Evolutionary conservation across 2,888 invertebrate genomes (phyloP).

Genomic region (Nebria salina): DNA sequence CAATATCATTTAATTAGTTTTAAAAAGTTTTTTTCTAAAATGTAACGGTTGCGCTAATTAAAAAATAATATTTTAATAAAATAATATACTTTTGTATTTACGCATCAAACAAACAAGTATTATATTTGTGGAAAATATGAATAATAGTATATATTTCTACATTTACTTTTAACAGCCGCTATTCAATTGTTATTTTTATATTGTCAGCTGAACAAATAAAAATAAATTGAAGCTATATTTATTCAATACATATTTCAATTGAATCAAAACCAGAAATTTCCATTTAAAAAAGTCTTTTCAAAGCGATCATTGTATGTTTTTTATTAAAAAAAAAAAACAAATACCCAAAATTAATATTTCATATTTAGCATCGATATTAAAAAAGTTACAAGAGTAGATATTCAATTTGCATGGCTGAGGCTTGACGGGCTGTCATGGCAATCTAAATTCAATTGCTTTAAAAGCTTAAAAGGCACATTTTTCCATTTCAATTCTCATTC

Average conservation of each 20-base stretch:
- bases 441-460: slow-evolving; percentile 21
- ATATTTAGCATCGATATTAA: slow-evolving; percentile 8
- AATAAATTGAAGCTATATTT: background rate
- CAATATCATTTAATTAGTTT: too few relatives aligned
- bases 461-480: slow-evolving; percentile 18
- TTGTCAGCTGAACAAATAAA: background rate
- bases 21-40: too few relatives aligned
- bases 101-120: too few relatives aligned
- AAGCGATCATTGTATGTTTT: background rate
- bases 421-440: slow-evolving; percentile 10
- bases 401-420: background rate
- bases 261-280: background rate
- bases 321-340: background rate
- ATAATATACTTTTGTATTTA: too few relatives aligned
- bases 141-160: background rate
- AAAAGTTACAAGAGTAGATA: slow-evolving; percentile 10
- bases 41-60: too few relatives aligned
- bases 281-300: background rate
- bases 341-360: slow-evolving; percentile 8
- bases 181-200: background rate
- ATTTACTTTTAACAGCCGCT: background rate
- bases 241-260: background rate
- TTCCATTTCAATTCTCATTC: slow-evolving; percentile 9
- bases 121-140: background rate
- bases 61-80: too few relatives aligned